Evolutionary conservation across 2,797 vertebrate species (phyloP), one percentile per base, ranked within the genome.

Genomic region (Trachurus trachurus): DNA sequence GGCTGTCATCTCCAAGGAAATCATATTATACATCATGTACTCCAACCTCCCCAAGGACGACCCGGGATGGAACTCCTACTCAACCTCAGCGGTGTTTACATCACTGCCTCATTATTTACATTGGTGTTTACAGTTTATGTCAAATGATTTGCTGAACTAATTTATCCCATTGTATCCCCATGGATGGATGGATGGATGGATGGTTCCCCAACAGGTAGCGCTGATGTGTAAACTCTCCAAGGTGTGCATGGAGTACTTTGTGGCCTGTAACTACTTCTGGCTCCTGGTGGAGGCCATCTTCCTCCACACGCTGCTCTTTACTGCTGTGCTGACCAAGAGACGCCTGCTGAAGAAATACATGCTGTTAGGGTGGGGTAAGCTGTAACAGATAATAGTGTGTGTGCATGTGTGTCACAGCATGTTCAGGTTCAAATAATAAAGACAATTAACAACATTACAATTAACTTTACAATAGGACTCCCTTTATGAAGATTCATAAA

Each of bases 271-370:
- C 89, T 96, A 94, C 88, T 97, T 97, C 59, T 99, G 98, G 98
- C 95, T 99, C 0, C 87, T 99, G 73, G 97, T 98, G 6, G 98
- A 99, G 92, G 98, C 98, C 11, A 95, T 98, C 79, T 99, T 99
- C 61, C 96, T 99, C 66, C 96, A 97, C 16, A 96, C 95, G 0
- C 89, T 98, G 39, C 85, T 99, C 84, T 97, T 97, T 84, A 96
- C 97, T 0, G 95, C 95, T 0, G 94, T 97, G 7, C 89, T 97
- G 67, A 96, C 96, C 22, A 97, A 97, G 73, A 95, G 93, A 56
- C 74, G 95, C 1, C 92, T 99, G 71, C 95, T 99, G 40, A 96
- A 97, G 93, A 95, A 91, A 22, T 99, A 97, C 70, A 92, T 98
- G 84, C 82, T 98, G 90, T 94, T 99, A 60, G 98, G 97, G 85